These are phyloP conservation scores for Macquaria australasica DNA, from an alignment of 2,113 vertebrate genomes.

Conservation along the genomic window DNA sequence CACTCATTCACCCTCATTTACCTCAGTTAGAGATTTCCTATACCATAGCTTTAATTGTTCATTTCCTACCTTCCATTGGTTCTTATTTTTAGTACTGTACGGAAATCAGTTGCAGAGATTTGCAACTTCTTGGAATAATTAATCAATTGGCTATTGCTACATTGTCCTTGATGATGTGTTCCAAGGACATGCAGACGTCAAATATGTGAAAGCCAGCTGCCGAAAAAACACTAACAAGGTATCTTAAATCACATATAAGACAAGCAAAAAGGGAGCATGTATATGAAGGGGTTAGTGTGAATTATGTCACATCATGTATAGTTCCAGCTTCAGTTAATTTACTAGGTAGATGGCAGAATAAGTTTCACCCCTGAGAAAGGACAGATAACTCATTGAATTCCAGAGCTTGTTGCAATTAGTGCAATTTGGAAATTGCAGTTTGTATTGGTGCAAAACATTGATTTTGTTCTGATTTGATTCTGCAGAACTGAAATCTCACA, in stretches of 20 bases:
- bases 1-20: neutral
- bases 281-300: neutral
- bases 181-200: neutral
- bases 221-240: neutral
- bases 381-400: no score
- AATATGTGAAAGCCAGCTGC: neutral
- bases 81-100: neutral
- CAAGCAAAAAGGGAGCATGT: neutral
- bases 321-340: neutral
- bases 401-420: no score
- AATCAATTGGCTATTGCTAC: neutral
- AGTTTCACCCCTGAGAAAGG: neutral
- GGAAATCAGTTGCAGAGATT: neutral
- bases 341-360: neutral
- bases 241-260: neutral
- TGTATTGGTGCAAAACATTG: no score
- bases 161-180: neutral
- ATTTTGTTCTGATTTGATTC: neutral
- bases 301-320: neutral
- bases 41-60: neutral
- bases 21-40: neutral
- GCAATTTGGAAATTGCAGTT: no score
- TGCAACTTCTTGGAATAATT: neutral
- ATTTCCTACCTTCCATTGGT: neutral
- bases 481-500: conserved; percentile 4